Base-by-base conservation (phyloP, 2,888 invertebrate species). In the Lycia hirtaria region DNA sequence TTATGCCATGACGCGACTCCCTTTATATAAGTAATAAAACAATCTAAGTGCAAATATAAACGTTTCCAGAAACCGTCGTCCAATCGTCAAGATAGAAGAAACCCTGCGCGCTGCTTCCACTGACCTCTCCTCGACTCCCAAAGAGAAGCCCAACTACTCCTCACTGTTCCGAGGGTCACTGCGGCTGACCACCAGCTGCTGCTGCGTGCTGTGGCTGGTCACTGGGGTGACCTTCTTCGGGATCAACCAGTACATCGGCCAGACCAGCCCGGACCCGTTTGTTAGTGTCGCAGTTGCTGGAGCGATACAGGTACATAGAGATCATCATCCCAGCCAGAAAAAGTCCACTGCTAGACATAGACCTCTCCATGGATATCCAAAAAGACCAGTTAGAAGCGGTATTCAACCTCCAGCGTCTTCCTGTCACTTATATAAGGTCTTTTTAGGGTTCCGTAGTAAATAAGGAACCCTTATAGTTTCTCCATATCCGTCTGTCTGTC, bases 161-260 rank as follows among this genome's bases (percentile, higher is more conserved):
- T 95, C 95, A 73, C 85, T 97, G 32, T 93, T 96, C 68, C 90
- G 93, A 15, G 94, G 94, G 0, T 93, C 94, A 47, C 88, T 96
- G 78, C 80, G 95, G 33, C 65, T 92, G 33, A 95, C 95, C 75
- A 96, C 96, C 0, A 63, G 94, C 0, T 93, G 93, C 67, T 94
- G 95, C 75, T 93, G 94, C 67, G 92, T 94, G 68, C 94, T 95
- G 71, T 97, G 97, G 98, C 87, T 96, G n/a, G 94, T 96, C 3
- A 94, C 95, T 9, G 97, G 97, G 0, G 92, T 97, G 79, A 95
- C 96, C 30, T 97, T 96, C 86, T 98, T 96, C 72, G 97, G 97
- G 0, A 94, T 97, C 61, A 95, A 96, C 43, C 96, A 97, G 82
- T 97, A 96, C 82, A 95, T 96, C 65, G 95, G 96, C 3, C 94